Conservation (phyloP, 2,888 invertebrate species). For the Lathronympha strigana region DNA sequence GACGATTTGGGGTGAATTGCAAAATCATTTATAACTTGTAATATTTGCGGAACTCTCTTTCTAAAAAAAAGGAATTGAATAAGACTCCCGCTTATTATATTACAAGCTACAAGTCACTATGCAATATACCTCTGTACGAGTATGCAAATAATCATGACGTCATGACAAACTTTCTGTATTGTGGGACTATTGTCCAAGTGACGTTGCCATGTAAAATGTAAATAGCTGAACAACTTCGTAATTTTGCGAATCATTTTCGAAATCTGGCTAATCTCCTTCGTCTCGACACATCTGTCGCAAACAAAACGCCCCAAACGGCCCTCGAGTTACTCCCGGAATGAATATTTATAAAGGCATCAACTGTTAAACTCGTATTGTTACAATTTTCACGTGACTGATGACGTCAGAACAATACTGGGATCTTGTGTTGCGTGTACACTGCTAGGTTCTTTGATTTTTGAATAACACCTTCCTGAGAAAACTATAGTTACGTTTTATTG, state of each 20-base stretch:
- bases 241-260: conserved; percentile 42
- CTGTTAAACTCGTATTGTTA: conserved; percentile 81
- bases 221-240: conserved; percentile 25
- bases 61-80: too few species aligned
- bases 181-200: neutral
- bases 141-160: too few species aligned
- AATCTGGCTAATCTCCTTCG: conserved; percentile 46
- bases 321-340: conserved; percentile 72
- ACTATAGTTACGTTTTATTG: too few species aligned
- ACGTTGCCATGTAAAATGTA: conserved; percentile 29
- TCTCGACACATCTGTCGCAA: conserved; percentile 75
- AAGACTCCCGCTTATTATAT: too few species aligned
- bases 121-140: too few species aligned
- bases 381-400: conserved; percentile 79
- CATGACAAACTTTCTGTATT: neutral
- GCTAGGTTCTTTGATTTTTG: conserved; percentile 24
- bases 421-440: conserved; percentile 65
- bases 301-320: conserved; percentile 68
- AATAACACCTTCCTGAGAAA: too few species aligned
- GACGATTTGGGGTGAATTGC: too few species aligned
- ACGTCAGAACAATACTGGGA: conserved; percentile 75
- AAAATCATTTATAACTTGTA: too few species aligned
- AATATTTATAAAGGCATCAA: conserved; percentile 84
- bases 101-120: too few species aligned
- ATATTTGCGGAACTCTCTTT: too few species aligned